phyloP scores from a whole-genome alignment of 2,113 vertebrate species.

The Melanerpes aurifrons region DNA sequence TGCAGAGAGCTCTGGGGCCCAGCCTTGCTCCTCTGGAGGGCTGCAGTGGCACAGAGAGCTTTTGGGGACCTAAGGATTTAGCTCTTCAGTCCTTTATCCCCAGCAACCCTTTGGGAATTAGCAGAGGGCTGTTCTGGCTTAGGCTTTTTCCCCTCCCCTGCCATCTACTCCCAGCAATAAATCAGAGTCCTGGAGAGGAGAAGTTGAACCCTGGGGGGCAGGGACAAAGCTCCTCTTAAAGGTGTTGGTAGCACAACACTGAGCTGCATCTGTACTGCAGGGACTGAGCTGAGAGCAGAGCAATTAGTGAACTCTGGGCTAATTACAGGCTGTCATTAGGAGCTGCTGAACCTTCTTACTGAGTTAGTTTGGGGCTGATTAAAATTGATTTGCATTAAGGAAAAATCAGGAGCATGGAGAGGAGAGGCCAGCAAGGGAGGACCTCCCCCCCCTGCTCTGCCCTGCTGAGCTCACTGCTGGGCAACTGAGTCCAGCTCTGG shows the following conservation, averaged over 20 bases:
- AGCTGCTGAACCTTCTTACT: not conserved
- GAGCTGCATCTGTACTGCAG: not conserved
- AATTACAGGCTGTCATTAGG: not conserved
- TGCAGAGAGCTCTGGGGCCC: not conserved
- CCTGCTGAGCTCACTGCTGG: too few relatives aligned
- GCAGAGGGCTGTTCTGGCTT: not conserved
- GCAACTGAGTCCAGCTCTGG: too few relatives aligned
- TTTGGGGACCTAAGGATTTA: not conserved
- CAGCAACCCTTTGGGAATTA: not conserved
- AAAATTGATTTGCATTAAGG: too few relatives aligned
- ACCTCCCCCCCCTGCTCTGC: too few relatives aligned
- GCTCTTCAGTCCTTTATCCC: not conserved
- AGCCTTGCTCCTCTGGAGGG: not conserved
- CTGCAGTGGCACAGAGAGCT: not conserved
- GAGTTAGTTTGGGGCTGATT: not conserved
- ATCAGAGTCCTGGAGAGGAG: not conserved
- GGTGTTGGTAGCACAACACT: not conserved
- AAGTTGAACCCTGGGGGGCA: not conserved
- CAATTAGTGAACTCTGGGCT: not conserved
- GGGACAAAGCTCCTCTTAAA: not conserved
- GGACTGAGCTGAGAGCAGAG: not conserved
- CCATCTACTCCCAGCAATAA: not conserved
- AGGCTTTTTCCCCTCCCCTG: too few relatives aligned
- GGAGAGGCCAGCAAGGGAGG: too few relatives aligned
- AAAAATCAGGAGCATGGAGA: too few relatives aligned